Conservation (phyloP, 2,888 invertebrate genomes). For the Acleris cristana region DNA sequence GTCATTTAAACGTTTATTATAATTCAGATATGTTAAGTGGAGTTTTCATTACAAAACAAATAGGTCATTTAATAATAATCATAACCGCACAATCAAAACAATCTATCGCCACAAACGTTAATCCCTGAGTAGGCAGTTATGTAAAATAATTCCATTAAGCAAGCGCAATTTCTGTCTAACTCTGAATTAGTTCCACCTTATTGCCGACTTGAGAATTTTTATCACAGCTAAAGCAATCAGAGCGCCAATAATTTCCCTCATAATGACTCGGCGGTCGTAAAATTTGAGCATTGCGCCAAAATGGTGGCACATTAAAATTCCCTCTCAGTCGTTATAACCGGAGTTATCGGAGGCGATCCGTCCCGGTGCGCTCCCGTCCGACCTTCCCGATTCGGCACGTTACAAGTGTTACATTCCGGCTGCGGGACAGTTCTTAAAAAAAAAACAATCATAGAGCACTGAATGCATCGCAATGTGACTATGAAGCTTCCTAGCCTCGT, state of each 20-base stretch:
- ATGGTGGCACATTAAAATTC: conserved; percentile 84
- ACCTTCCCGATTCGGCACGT: conserved; percentile 24
- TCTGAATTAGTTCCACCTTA: conserved; percentile 82
- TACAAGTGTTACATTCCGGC: background rate
- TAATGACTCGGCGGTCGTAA: conserved; percentile 82
- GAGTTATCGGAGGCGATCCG: conserved; percentile 77
- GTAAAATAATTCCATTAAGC: conserved; percentile 50
- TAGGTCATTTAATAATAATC: background rate
- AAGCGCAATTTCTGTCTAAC: conserved; percentile 70
- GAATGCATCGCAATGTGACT: too few relatives aligned
- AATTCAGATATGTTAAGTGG: too few relatives aligned
- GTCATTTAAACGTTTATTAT: too few relatives aligned
- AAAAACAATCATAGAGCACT: background rate
- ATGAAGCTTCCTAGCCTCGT: background rate
- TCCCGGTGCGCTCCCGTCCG: conserved; percentile 48
- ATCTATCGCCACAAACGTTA: conserved; percentile 23
- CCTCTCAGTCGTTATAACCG: conserved; percentile 82
- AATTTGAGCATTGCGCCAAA: conserved; percentile 84
- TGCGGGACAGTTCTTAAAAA: background rate
- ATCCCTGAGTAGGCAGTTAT: conserved; percentile 36
- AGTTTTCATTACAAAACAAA: too few relatives aligned
- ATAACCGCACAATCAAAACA: conserved; percentile 14
- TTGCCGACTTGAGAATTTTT: conserved; percentile 83
- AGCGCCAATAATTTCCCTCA: conserved; percentile 84
- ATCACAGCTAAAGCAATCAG: conserved; percentile 83